Evolutionary conservation across 2,113 vertebrate species (phyloP).

Genomic region (Chionis minor): DNA sequence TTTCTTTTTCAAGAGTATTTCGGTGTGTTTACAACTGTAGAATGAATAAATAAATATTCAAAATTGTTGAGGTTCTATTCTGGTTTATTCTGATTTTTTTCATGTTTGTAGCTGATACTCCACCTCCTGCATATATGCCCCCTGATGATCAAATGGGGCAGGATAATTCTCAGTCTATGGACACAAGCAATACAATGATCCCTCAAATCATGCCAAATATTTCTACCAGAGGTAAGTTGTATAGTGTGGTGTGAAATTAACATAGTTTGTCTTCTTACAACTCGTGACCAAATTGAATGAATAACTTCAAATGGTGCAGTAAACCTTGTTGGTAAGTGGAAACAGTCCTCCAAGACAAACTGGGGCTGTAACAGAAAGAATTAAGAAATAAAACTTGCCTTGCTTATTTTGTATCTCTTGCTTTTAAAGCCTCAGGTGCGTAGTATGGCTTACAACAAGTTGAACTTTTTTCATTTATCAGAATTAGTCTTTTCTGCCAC

Average conservation of each 20-base stretch:
- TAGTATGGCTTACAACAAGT: background rate
- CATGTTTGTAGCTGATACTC: slow-evolving; percentile 87
- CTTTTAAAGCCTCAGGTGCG: background rate
- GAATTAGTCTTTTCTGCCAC: background rate
- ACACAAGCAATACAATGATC: slow-evolving; percentile 89
- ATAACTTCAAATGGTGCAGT: background rate
- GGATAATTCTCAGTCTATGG: slow-evolving; percentile 94
- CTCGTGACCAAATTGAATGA: background rate
- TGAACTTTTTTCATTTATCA: background rate
- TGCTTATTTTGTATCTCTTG: background rate
- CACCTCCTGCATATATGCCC: slow-evolving; percentile 97
- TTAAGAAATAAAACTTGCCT: background rate
- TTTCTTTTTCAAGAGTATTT: background rate
- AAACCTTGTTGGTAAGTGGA: background rate
- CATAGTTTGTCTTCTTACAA: background rate
- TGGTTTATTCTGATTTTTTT: background rate
- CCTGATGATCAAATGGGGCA: slow-evolving; percentile 94
- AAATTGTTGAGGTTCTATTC: background rate
- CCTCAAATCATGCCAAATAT: slow-evolving; percentile 85
- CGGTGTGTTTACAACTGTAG: background rate
- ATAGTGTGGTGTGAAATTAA: background rate
- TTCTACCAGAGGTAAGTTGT: slow-evolving; percentile 85
- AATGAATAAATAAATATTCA: background rate
- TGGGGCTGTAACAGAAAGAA: background rate
- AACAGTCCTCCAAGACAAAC: background rate